Base-by-base conservation (phyloP, 2,888 invertebrate species). In the Rhingia rostrata region DNA sequence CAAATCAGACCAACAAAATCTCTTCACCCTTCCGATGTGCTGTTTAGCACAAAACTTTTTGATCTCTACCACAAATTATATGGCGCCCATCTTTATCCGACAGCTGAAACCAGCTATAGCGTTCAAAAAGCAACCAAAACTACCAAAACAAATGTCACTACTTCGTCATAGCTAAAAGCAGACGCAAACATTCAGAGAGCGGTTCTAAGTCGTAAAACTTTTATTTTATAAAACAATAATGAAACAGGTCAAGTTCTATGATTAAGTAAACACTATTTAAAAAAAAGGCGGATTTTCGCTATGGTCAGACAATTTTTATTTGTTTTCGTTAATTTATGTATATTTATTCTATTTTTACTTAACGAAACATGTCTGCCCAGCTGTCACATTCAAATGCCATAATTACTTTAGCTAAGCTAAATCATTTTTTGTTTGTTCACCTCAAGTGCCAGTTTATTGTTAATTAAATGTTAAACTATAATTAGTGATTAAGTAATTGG, bases 11-110 rank as follows among this genome's bases (percentile, higher is more conserved):
- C 83, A 10, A 73, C 72, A 49, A 83, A 73, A 30, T 39, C 66
- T 0, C 60, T 32, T n/a, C 67, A 10, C 32, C 54, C 72, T n/a
- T 41, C 56, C 6, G 67, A 43, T 30, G 14, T 78, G n/a, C 30
- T 66, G 9, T 64, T 60, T 49, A 64, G 51, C 32, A 6, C 77
- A 22, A 82, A n/a, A 9, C 33, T 84, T 22, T 75, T 39, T 56
- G 80, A 84, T 12, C 73, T 84, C 12, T 84, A 84, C 51, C 66
- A 30, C 6, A 70, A 70, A 45, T 37, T 84, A 6, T 80, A 80
- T 30, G 80, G 84, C n/a, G 60, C 63, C 22, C 12, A 56, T n/a
- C 47, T 69, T 32, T 10, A 56, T 14, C 69, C 67, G 30, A 45
- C 79, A 30, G 45, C 6, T 5, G 39, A 30, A 70, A 54, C 77